Percentiles rank a stretch among this genome's conserved stretches.
These are phyloP conservation scores for Morphnarchus princeps DNA, from an alignment of 2,113 vertebrate species.

Conservation along the genomic window DNA sequence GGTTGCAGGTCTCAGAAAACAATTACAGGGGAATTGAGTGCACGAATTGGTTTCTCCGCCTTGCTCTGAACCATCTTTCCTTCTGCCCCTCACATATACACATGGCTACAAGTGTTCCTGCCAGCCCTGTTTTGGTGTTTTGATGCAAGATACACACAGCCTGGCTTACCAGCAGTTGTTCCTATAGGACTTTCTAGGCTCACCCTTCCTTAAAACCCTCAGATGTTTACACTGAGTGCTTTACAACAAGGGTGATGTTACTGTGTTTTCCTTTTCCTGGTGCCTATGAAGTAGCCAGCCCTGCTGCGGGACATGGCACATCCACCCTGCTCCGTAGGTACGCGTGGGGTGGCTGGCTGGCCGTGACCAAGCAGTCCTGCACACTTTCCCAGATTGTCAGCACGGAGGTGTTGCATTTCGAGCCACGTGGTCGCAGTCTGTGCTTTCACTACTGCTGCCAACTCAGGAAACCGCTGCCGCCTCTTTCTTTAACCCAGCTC, in stretches of 20 bases:
- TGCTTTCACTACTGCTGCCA: neutral
- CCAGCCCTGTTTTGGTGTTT: neutral
- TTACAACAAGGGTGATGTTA: neutral
- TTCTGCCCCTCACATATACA: neutral
- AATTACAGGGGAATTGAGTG: neutral
- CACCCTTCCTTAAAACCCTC: neutral
- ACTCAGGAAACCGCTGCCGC: neutral
- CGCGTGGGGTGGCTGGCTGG: neutral
- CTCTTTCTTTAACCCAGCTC: neutral
- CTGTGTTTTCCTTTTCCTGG: neutral
- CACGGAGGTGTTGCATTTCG: neutral
- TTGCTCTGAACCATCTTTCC: neutral
- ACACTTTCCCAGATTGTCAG: neutral
- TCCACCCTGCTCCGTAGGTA: neutral
- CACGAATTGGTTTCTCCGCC: neutral
- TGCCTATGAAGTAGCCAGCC: neutral
- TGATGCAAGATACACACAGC: neutral
- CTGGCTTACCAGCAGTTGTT: neutral
- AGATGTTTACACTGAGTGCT: neutral
- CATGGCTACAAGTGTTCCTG: neutral
- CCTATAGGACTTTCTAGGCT: neutral
- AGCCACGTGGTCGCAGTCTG: rapidly evolving
- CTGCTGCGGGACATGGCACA: rapidly evolving
- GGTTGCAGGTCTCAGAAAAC: neutral
- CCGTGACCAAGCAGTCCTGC: neutral